Evolutionary conservation across 2,797 vertebrate genomes (phyloP), one percentile per base, ranked within the genome.

Genomic region (Xenopus petersii): DNA sequence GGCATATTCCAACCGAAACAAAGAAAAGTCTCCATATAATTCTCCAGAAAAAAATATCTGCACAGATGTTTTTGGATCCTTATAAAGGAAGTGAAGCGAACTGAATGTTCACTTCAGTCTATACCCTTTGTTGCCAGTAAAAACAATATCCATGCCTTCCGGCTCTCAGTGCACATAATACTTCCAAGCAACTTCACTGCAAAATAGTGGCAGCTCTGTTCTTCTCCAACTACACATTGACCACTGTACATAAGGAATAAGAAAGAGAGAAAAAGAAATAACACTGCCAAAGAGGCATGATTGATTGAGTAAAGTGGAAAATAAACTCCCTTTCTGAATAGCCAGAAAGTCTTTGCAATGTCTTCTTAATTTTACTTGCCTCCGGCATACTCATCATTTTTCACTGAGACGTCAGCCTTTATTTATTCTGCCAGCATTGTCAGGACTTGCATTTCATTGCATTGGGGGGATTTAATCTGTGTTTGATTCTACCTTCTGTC

Each of bases 261-360:
- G 26, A 73, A 75, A 58, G 24, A 76, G 59, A 51, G 55, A 61
- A 67, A 60, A 71, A 70, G 64, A 42, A 42, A 63, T 36, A 58
- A 65, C 17, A 49, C 16, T 6, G 55, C 51, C n/a, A 60, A 48
- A 30, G 48, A 77, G 21, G 9, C n/a, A 73, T 64, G 71, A 78
- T 73, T 73, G 66, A 78, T 73, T 16, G 36, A 42, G 24, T 24
- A 7, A 64, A 49, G 65, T 42, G 26, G 46, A 64, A 69, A 73
- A 73, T 78, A 64, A 73, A 64, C 60, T 75, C 48, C 48, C 65
- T 47, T 69, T 73, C 70, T 73, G 42, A 21, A 64, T 36, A 64
- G 60, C 16, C 30, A 24, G 33, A 70, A 51, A 75, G 33, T 47
- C 48, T 64, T 46, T 30, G 49, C 33, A 69, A 73, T 42, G 54